Base-by-base conservation (phyloP, 2,888 invertebrate genomes). In the Drosophila subsilvestris region DNA sequence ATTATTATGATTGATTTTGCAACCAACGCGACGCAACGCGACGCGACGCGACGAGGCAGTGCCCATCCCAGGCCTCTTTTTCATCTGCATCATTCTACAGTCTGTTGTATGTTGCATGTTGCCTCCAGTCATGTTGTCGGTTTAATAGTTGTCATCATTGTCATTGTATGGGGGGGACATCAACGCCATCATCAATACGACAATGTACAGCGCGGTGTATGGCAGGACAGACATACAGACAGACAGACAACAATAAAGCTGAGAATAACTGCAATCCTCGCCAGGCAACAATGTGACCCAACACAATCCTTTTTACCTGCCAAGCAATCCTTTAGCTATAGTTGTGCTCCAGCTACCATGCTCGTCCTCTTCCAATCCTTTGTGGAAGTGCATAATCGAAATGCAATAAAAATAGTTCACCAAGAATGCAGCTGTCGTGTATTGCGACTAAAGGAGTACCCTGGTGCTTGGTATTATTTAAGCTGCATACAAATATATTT, bases 371-470 rank as follows among this genome's bases (percentile, higher is more conserved):
- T 17, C 22, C 9, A 18, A 2, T 20, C 43, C 32, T 29, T n/a
- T 45, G 44, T 18, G 74, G 71, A 78, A 74, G 47, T 70, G 66
- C 53, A 75, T 56, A 76, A 80, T 76, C 65, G 69, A 76, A 74
- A 72, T 72, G 76, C 74, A 76, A 83, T 72, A 53, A 78, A 79
- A 80, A 78, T 37, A 37, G 14, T 37, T 37, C 37, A 7, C n/a
- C 37, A 37, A 37, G 37, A 37, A 37, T 37, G n/a, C 37, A 37
- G 37, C 25, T 1, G 37, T 37, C 37, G 7, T 37, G 37, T n/a
- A 37, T 37, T 37, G 37, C 14, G 37, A 37, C 37, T 14, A 7
- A n/a, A n/a, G 37, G n/a, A 5, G 0, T 37, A 37, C 37, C 37
- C 37, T 37, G 14, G 2, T 7, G 37, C 37, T n/a, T 0, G 7